These are phyloP conservation scores for Taxidea taxus DNA, from an alignment of 2,113 vertebrate species.

Conservation along the genomic window DNA sequence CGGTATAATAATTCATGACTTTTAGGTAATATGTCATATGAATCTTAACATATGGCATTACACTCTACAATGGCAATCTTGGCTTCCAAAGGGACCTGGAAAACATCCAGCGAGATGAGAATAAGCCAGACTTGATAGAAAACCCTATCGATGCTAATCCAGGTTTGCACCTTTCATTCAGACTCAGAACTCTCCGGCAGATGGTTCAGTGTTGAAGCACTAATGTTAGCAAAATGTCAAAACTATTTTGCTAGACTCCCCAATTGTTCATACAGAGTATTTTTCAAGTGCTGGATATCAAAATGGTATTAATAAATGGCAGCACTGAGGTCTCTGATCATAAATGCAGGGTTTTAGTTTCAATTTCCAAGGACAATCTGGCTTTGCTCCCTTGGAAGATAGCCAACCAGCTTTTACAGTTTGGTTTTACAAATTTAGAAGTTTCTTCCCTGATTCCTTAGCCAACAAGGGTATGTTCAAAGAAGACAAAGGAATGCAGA, in stretches of 20 bases:
- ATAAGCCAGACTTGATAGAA: conserved; percentile 84
- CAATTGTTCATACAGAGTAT: conserved; percentile 70
- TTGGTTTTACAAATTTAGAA: neutral
- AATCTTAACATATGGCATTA: conserved; percentile 88
- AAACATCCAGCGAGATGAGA: conserved; percentile 82
- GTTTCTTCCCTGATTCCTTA: neutral
- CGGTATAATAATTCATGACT: conserved; percentile 84
- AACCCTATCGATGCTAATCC: conserved; percentile 83
- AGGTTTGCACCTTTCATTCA: conserved; percentile 87
- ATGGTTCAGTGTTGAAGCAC: conserved; percentile 82
- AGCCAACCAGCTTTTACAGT: neutral
- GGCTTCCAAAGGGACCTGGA: conserved; percentile 84
- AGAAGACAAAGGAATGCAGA: neutral
- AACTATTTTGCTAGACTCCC: conserved; percentile 76
- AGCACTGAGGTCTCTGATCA: conserved; percentile 52
- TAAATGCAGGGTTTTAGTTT: conserved; percentile 9
- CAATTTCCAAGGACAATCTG: conserved; percentile 51
- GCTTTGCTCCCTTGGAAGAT: neutral
- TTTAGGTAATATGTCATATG: conserved; percentile 86
- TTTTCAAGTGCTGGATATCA: conserved; percentile 57
- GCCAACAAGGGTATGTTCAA: neutral
- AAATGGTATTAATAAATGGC: conserved; percentile 55
- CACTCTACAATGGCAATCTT: conserved; percentile 84
- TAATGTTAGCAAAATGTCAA: conserved; percentile 78
- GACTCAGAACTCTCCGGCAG: conserved; percentile 79